phyloP scores from a whole-genome alignment of 30 jellyfish, hydroid and myxozoan genomes.

The Clytia hemisphaerica region DNA sequence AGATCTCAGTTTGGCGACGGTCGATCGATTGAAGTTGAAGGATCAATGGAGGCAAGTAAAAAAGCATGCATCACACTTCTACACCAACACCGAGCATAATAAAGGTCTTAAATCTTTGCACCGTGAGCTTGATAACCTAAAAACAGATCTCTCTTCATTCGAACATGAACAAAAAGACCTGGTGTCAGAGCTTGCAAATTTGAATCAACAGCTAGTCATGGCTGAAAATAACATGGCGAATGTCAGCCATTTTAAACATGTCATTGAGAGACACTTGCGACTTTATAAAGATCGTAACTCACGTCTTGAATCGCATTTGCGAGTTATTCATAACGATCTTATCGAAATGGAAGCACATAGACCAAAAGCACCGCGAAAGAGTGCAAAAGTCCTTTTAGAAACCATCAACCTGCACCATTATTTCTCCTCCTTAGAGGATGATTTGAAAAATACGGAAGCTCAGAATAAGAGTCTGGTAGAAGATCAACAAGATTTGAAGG shows the following conservation, averaged over 20 bases:
- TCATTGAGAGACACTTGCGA: conserved; percentile 56
- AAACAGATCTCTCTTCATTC: conserved; percentile 38
- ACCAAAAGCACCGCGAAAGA: conserved; percentile 43
- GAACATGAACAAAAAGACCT: conserved; percentile 61
- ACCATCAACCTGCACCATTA: conserved; percentile 68
- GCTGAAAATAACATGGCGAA: conserved; percentile 59
- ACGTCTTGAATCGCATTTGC: conserved; percentile 64
- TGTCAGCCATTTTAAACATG: conserved; percentile 55
- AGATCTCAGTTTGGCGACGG: conserved; percentile 64
- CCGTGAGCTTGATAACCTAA: conserved; percentile 45
- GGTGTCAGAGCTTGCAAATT: conserved; percentile 45
- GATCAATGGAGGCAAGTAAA: conserved; percentile 57
- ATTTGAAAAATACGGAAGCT: conserved; percentile 39
- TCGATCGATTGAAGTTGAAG: conserved; percentile 76
- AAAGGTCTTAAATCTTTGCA: conserved; percentile 53
- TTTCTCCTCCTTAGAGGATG: conserved; percentile 55
- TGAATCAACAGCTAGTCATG: conserved; percentile 53
- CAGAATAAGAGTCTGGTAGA: conserved; percentile 52
- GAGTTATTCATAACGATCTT: conserved; percentile 48
- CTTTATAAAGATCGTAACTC: conserved; percentile 64
- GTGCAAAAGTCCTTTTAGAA: conserved; percentile 73
- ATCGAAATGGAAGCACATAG: conserved; percentile 55
- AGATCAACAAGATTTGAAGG: conserved; percentile 70
- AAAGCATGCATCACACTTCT: conserved; percentile 26
- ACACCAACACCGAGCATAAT: conserved; percentile 25